A percentile compares a stretch with the other conserved stretches of the same genome.
Evolutionary conservation across 1,140 invertebrate species (phyloP).

Genomic region (Drosophila navojoa): DNA sequence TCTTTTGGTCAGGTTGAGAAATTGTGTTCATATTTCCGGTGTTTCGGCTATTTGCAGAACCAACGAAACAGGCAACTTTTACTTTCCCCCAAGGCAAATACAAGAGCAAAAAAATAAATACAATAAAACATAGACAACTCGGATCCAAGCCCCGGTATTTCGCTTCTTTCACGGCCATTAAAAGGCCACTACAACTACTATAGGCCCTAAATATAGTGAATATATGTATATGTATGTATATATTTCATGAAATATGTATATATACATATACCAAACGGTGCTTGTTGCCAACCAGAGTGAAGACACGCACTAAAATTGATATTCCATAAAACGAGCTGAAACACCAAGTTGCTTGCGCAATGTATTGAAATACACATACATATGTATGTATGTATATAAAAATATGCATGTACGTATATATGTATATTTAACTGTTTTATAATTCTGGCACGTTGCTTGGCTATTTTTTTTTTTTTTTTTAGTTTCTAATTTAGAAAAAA

Average conservation of each 20-base stretch:
- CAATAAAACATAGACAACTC: no score
- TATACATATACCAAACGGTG: background rate
- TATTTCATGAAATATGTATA: slow-evolving; percentile 8
- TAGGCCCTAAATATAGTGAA: slow-evolving; percentile 20
- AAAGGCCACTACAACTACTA: slow-evolving; percentile 21
- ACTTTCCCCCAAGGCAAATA: slow-evolving; percentile 54
- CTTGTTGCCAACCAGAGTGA: slow-evolving; percentile 12
- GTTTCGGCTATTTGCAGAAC: slow-evolving; percentile 69
- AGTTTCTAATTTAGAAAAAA: no score
- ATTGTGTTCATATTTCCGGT: slow-evolving; percentile 78
- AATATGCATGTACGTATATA: no score
- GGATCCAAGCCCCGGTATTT: slow-evolving; percentile 37
- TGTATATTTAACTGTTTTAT: no score
- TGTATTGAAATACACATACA: no score
- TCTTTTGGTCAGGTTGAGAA: slow-evolving; percentile 58
- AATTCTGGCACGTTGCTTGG: no score
- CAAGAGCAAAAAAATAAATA: background rate
- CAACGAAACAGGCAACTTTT: slow-evolving; percentile 60
- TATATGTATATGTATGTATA: no score
- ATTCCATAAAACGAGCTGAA: background rate
- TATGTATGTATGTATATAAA: no score
- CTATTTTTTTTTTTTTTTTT: no score
- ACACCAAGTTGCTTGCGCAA: no score
- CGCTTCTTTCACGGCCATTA: slow-evolving; percentile 17
- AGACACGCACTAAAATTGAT: slow-evolving; percentile 1